Percentiles rank a stretch among this genome's conserved stretches.
These are phyloP conservation scores for Coenonympha arcania DNA, from an alignment of 2,888 invertebrate species.

Conservation along the genomic window DNA sequence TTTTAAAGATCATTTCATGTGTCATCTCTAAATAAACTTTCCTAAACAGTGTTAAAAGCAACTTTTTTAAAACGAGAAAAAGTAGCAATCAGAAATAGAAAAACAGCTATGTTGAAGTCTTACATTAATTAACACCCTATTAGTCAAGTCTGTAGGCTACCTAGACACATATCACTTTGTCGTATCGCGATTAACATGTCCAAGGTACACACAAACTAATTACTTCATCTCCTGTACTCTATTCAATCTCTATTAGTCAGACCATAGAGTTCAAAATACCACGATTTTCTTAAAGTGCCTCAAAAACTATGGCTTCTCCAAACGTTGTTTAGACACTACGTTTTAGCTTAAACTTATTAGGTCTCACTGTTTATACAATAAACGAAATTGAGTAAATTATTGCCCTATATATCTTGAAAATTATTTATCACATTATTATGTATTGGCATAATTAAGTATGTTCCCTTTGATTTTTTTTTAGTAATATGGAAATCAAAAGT, in stretches of 20 bases:
- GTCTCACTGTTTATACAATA: slow-evolving; percentile 14
- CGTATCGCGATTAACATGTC: slow-evolving; percentile 53
- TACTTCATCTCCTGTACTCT: slow-evolving; percentile 16
- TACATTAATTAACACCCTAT: background rate
- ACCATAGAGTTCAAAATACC: slow-evolving; percentile 15
- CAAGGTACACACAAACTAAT: slow-evolving; percentile 37
- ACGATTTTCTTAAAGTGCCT: background rate
- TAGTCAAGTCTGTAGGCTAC: slow-evolving; percentile 23
- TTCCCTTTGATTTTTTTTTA: too few relatives aligned
- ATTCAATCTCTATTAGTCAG: slow-evolving; percentile 1
- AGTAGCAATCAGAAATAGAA: too few relatives aligned
- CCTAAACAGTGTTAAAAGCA: too few relatives aligned
- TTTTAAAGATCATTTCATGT: background rate
- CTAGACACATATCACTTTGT: slow-evolving; percentile 43
- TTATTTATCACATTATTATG: slow-evolving; percentile 8
- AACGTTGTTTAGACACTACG: slow-evolving; percentile 23
- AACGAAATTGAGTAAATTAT: slow-evolving; percentile 8
- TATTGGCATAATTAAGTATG: too few relatives aligned
- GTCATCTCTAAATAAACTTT: too few relatives aligned
- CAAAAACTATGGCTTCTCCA: slow-evolving; percentile 12
- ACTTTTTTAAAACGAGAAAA: too few relatives aligned
- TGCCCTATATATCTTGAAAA: background rate
- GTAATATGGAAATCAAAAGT: too few relatives aligned
- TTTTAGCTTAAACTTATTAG: slow-evolving; percentile 13
- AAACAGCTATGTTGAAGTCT: too few relatives aligned